Percentiles rank a stretch among this genome's conserved stretches.
Evolutionary conservation across 1,140 invertebrate species (phyloP).

Genomic region (Papilio machaon): DNA sequence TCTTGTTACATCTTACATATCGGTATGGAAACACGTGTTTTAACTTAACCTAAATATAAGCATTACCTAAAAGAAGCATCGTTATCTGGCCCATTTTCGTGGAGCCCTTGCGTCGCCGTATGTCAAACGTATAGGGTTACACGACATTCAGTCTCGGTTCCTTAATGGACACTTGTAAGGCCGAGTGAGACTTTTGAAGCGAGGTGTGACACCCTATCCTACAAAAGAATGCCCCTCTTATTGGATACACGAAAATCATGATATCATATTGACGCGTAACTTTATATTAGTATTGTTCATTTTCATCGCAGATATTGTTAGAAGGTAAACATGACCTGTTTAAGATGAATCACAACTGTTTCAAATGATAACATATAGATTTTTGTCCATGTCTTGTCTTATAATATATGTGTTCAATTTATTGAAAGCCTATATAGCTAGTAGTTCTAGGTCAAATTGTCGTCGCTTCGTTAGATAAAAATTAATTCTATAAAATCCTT

Average conservation of each 20-base stretch:
- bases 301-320: not conserved
- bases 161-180: conserved; percentile 73
- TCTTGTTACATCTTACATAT: not conserved
- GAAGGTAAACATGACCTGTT: not conserved
- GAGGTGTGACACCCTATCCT: conserved; percentile 55
- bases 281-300: conserved; percentile 40
- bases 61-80: conserved; percentile 53
- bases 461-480: not conserved
- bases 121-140: conserved; percentile 74
- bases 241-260: conserved; percentile 47
- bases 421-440: not conserved
- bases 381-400: not conserved
- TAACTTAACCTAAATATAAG: conserved; percentile 40
- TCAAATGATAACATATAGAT: not conserved
- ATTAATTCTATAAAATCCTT: not conserved
- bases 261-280: conserved; percentile 44
- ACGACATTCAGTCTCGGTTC: conserved; percentile 57
- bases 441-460: not conserved
- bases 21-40: not conserved
- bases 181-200: conserved; percentile 58
- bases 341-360: not conserved
- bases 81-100: conserved; percentile 62
- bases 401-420: not conserved
- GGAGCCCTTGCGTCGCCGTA: conserved; percentile 53
- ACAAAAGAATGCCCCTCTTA: conserved; percentile 50